Evolutionary conservation across 2,888 invertebrate species (phyloP), one percentile per base, ranked within the genome.

Genomic region (Pimpla rufipes): DNA sequence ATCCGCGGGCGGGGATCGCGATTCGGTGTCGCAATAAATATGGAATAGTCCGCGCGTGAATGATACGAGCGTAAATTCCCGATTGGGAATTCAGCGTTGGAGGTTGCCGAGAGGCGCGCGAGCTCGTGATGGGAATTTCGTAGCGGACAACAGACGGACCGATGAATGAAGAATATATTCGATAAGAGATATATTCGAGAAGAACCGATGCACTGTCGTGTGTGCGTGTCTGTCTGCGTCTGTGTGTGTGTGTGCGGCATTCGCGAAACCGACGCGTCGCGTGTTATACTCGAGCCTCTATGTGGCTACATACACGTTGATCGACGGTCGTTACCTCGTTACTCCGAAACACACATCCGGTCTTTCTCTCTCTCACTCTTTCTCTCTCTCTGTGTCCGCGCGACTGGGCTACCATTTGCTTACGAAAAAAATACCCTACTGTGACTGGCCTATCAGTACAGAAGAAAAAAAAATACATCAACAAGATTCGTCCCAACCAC

Each of bases 261-360:
- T 77, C 71, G 71, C 64, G 79, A 83, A 75, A 83, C 66, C 59
- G 57, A 83, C 76, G 47, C 83, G 79, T 79, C 83, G 79, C 79
- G 59, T 52, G 76, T 83, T 75, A 67, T 55, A 79, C 64, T 52
- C 79, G 76, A 76, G 76, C 79, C 3, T 73, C 78, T 66, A 21
- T 29, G n/a, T n/a, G 16, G 35, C 50, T 62, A 40, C 37, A 29
- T 50, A 82, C 57, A 86, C 83, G 83, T 83, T 86, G 84, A 86
- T 86, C 84, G 85, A 84, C 85, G 85, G 83, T 85, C 86, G 86
- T 85, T 86, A 86, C 85, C 86, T 86, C 85, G 86, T 86, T 86
- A 85, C 86, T 81, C 85, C 85, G 81, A 86, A 85, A 85, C 86
- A 86, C 81, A 86, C 86, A 86, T 86, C 85, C 86, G 86, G 85